Percentiles rank a stretch among this genome's conserved stretches.
phyloP scores from a whole-genome alignment of 2,888 invertebrate species.

The Acrobasis suavella region DNA sequence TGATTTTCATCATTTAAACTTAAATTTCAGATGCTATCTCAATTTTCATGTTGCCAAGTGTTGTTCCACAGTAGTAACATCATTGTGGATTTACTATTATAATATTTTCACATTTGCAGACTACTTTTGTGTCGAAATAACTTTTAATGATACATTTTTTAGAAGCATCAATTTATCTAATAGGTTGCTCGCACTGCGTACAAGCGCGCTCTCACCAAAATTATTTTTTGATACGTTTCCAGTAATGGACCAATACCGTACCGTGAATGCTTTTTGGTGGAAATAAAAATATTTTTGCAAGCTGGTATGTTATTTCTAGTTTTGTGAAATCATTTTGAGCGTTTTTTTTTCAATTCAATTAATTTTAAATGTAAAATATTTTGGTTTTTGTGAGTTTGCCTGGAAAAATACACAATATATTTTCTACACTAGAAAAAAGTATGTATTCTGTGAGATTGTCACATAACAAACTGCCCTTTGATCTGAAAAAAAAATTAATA shows the following conservation, averaged over 20 bases:
- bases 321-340: not conserved
- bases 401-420: too few relatives aligned
- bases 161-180: slow-evolving; percentile 1
- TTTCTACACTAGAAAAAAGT: too few relatives aligned
- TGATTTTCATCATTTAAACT: too few relatives aligned
- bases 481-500: too few relatives aligned
- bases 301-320: not conserved
- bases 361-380: not conserved
- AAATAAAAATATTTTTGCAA: not conserved
- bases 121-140: not conserved
- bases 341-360: not conserved
- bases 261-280: not conserved
- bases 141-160: not conserved
- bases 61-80: too few relatives aligned
- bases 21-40: too few relatives aligned
- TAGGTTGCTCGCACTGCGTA: not conserved
- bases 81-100: too few relatives aligned
- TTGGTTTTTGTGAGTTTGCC: not conserved
- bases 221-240: slow-evolving; percentile 27
- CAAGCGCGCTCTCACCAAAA: not conserved
- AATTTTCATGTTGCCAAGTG: too few relatives aligned
- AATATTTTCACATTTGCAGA: too few relatives aligned
- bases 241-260: not conserved
- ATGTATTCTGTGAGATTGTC: too few relatives aligned
- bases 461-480: too few relatives aligned